A percentile compares a stretch with the other conserved stretches of the same genome.
Evolutionary conservation across 2,888 invertebrate species (phyloP).

Genomic region (Dynastes maya): DNA sequence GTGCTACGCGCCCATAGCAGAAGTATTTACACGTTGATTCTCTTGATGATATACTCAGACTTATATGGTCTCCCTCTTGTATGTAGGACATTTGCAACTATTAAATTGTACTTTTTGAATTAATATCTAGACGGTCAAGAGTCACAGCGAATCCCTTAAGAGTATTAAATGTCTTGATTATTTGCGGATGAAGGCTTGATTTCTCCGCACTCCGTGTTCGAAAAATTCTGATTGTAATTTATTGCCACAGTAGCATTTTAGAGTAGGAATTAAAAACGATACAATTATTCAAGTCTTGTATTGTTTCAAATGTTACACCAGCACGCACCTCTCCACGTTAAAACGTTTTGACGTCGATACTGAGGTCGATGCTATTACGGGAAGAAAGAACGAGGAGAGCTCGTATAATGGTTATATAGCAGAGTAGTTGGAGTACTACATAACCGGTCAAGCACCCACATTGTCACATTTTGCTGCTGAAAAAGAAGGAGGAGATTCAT

Average conservation of each 20-base stretch:
- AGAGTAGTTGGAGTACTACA: slow-evolving; percentile 7
- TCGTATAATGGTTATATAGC: slow-evolving; percentile 9
- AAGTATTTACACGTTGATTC: no score
- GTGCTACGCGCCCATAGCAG: no score
- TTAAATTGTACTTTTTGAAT: no score
- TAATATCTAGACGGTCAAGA: no score
- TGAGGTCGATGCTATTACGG: slow-evolving; percentile 25
- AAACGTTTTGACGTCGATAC: slow-evolving; percentile 14
- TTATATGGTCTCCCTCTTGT: no score
- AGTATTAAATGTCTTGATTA: no score
- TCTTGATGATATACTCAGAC: no score
- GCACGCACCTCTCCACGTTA: slow-evolving; percentile 29
- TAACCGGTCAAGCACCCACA: slow-evolving; percentile 42
- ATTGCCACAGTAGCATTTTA: not conserved
- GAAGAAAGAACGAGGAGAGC: slow-evolving; percentile 2
- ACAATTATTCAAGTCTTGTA: slow-evolving; percentile 10
- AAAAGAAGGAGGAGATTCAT: slow-evolving; percentile 6
- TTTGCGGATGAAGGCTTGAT: no score
- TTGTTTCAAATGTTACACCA: slow-evolving; percentile 36
- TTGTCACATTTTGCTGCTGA: not conserved
- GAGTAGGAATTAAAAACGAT: not conserved
- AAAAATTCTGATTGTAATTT: slow-evolving; percentile 20
- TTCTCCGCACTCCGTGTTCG: no score
- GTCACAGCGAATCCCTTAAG: no score
- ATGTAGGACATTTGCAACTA: no score